Evolutionary conservation across 2,113 vertebrate genomes (phyloP).

Genomic region (Nicator chloris): DNA sequence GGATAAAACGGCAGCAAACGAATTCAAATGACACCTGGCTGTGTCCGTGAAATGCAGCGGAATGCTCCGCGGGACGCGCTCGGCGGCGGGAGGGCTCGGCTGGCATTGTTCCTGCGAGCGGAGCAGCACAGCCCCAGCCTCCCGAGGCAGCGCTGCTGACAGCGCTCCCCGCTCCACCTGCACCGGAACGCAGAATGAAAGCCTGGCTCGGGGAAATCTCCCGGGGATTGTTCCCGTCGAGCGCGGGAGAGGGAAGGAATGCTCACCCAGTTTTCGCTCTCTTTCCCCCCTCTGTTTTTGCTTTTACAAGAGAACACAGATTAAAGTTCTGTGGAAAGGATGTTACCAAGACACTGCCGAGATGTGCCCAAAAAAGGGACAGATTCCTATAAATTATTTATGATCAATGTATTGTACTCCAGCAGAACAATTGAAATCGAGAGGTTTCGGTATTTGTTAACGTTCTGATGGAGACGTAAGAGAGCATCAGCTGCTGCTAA

Average conservation of each 20-base stretch:
- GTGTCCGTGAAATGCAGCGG: not conserved
- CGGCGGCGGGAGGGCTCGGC: not conserved
- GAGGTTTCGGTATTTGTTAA: not conserved
- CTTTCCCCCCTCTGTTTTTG: accelerated
- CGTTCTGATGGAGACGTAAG: not conserved
- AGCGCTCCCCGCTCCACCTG: not conserved
- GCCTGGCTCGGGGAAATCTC: not conserved
- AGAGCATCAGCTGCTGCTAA: not conserved
- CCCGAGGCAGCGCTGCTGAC: not conserved
- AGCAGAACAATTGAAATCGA: not conserved
- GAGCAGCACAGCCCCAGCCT: not conserved
- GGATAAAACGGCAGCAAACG: not conserved
- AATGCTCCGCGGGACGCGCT: not conserved
- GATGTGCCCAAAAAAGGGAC: not conserved
- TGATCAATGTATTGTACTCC: constrained; percentile 5
- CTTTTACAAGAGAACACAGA: not conserved
- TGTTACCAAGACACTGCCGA: not conserved
- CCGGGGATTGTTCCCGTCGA: not conserved
- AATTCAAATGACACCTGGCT: not conserved
- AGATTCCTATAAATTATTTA: constrained; percentile 36
- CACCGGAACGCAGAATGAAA: not conserved
- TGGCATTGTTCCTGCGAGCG: not conserved
- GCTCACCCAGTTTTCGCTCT: not conserved
- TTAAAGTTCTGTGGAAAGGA: not conserved
- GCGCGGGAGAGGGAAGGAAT: not conserved